phyloP scores from a whole-genome alignment of 2,888 invertebrate genomes.

The Heliconius ismenius region DNA sequence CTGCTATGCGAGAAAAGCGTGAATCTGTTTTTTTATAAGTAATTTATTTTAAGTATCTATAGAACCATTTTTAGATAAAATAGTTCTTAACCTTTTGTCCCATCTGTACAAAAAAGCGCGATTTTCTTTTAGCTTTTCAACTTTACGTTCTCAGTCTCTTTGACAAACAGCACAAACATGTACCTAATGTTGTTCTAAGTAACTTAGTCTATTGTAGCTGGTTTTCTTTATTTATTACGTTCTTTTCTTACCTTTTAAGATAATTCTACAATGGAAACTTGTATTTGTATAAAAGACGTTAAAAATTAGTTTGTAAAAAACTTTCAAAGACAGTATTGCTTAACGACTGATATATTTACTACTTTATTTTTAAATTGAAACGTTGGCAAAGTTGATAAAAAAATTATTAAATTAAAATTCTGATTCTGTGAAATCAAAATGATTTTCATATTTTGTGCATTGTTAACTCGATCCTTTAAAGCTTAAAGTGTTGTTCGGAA shows the following conservation, averaged over 20 bases:
- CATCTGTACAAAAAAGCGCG: background rate
- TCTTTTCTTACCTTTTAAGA: conserved; percentile 1
- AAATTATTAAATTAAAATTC: background rate
- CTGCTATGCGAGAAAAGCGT: background rate
- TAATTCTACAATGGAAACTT: background rate
- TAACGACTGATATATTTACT: background rate
- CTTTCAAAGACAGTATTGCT: background rate
- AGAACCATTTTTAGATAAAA: background rate
- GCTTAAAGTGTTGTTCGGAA: conserved; percentile 7
- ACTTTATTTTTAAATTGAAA: background rate
- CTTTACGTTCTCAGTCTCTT: conserved; percentile 7
- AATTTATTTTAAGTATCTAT: background rate
- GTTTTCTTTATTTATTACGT: background rate
- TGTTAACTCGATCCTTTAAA: conserved; percentile 7
- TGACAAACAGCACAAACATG: conserved; percentile 3
- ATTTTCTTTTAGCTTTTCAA: conserved; percentile 1
- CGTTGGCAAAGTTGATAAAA: background rate
- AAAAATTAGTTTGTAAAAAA: background rate
- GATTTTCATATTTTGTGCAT: conserved; percentile 15
- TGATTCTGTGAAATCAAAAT: background rate
- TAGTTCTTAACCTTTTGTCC: conserved; percentile 1
- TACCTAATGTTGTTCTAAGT: background rate
- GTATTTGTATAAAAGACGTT: background rate
- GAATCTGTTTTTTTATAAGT: background rate
- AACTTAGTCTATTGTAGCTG: background rate